Evolutionary conservation across 2,113 vertebrate genomes (phyloP).

Genomic region (pig (Sus scrofa)): T2T-Sscrofa CM000814.6:146802001-146802500

Average conservation of each 20-base stretch:
- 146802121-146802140: not conserved
- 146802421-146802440: not conserved
- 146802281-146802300: not conserved
- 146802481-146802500: not conserved
- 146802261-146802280: not conserved
- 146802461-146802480: not conserved
- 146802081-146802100: rapidly evolving
- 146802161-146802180: not conserved
- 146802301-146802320: not conserved
- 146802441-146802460: not conserved
- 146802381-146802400: not conserved
- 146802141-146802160: not conserved
- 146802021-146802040: not conserved
- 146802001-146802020: rapidly evolving
- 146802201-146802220: not conserved
- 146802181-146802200: not conserved
- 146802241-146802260: not conserved
- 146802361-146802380: not conserved
- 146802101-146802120: rapidly evolving
- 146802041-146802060: rapidly evolving
- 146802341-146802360: not conserved
- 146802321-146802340: not conserved
- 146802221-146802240: not conserved
- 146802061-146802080: rapidly evolving
- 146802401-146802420: not conserved